These are phyloP conservation scores for Embiotoca jacksoni DNA, from an alignment of 2,113 vertebrate genomes.

Conservation along the genomic window DNA sequence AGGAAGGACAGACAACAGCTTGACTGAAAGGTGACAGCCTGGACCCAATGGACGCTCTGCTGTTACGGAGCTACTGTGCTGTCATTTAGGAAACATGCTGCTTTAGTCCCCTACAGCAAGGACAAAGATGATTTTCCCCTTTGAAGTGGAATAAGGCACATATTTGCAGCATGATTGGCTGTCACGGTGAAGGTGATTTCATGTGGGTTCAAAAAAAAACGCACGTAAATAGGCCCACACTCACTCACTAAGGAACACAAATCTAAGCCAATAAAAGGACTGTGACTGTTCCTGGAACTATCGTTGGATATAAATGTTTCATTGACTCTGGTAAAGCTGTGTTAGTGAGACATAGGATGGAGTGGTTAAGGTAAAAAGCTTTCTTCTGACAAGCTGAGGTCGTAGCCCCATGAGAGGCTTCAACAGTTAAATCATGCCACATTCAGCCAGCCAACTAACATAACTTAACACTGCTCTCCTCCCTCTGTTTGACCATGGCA, in stretches of 20 bases:
- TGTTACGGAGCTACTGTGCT: constrained; percentile 27
- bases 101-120: constrained; percentile 22
- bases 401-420: constrained; percentile 30
- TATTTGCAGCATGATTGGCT: background rate
- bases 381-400: constrained; percentile 35
- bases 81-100: constrained; percentile 11
- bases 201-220: background rate
- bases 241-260: constrained; percentile 14
- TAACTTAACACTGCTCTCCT: constrained; percentile 44
- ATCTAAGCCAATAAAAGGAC: constrained; percentile 2
- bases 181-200: background rate
- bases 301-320: constrained; percentile 25
- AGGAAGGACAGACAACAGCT: constrained; percentile 61
- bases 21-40: constrained; percentile 66
- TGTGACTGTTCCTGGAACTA: constrained; percentile 13
- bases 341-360: constrained; percentile 13
- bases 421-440: constrained; percentile 37
- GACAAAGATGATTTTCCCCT: constrained; percentile 16
- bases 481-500: constrained; percentile 53
- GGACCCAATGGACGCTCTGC: constrained; percentile 45
- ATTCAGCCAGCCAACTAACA: constrained; percentile 38
- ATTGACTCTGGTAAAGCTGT: background rate
- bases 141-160: background rate
- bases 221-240: background rate
- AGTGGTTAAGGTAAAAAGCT: constrained; percentile 27